Percentiles rank a stretch among this genome's conserved stretches.
Conservation (phyloP, 2,888 invertebrate species). For the Cryptophagus acutangulus region DNA sequence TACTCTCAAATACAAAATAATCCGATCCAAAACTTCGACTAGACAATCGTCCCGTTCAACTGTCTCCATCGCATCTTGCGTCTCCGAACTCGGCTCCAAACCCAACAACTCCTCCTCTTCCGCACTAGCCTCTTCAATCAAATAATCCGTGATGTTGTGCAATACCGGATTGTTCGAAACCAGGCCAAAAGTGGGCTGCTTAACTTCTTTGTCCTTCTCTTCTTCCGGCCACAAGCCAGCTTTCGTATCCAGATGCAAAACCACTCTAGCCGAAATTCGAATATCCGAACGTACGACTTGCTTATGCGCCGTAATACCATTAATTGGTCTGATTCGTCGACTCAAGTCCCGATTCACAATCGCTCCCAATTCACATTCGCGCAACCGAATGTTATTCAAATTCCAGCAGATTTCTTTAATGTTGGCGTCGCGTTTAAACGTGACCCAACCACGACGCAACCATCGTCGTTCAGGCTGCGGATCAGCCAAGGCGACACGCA, state of each 20-base stretch:
- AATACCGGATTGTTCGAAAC: conserved; percentile 88
- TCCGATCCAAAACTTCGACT: conserved; percentile 67
- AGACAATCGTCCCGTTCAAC: conserved; percentile 70
- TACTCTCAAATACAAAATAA: conserved; percentile 89
- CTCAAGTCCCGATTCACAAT: conserved; percentile 96
- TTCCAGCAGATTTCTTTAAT: conserved; percentile 99
- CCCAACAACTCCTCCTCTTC: conserved; percentile 94
- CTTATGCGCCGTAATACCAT: conserved; percentile 85
- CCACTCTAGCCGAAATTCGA: conserved; percentile 84
- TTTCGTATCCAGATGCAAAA: conserved; percentile 83
- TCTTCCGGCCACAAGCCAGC: conserved; percentile 70
- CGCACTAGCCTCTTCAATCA: conserved; percentile 96
- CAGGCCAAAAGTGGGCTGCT: conserved; percentile 59
- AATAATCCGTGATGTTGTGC: conserved; percentile 93
- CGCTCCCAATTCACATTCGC: conserved; percentile 88
- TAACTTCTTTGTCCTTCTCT: conserved; percentile 47
- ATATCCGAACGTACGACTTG: conserved; percentile 88
- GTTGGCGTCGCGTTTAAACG: conserved; percentile 92
- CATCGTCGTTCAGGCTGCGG: conserved; percentile 94
- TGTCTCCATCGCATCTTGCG: conserved; percentile 46
- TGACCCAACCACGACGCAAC: conserved; percentile 97
- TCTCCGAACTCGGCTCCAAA: conserved; percentile 52
- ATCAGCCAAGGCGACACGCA: conserved; percentile 94
- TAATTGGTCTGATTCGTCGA: conserved; percentile 85
- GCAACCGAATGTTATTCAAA: conserved; percentile 87